phyloP scores from a whole-genome alignment of 2,888 invertebrate species.

The Acrocyrtus sp. region DNA sequence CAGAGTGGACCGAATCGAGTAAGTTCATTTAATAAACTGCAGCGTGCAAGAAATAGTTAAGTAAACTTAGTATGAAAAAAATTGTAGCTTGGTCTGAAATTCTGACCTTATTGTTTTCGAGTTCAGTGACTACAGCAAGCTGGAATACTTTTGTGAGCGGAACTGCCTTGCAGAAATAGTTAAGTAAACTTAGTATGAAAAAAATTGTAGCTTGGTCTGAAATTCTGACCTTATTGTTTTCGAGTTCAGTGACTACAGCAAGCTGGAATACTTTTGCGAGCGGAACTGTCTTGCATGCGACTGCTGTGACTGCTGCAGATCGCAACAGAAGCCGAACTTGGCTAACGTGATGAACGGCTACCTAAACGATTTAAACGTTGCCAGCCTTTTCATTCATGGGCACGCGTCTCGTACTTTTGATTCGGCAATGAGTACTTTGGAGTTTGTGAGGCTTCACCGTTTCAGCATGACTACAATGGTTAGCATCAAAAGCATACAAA shows the following conservation, averaged over 20 bases:
- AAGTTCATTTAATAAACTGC: no score
- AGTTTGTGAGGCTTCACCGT: slow-evolving; percentile 22
- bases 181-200: not conserved
- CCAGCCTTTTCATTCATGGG: slow-evolving; percentile 30
- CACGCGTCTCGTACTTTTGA: slow-evolving; percentile 32
- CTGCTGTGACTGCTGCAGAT: slow-evolving; percentile 3
- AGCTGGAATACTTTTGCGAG: slow-evolving; percentile 19
- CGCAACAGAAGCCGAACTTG: not conserved
- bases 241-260: slow-evolving; percentile 11
- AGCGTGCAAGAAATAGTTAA: no score
- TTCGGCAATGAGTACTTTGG: slow-evolving; percentile 25
- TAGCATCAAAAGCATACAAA: not conserved
- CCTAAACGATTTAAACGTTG: slow-evolving; percentile 13
- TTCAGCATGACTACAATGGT: not conserved
- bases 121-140: slow-evolving; percentile 17
- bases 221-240: no score
- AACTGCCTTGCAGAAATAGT: slow-evolving; percentile 1
- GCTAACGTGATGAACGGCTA: slow-evolving; percentile 27
- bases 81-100: slow-evolving; percentile 3
- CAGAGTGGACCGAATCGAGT: slow-evolving; percentile 30
- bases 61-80: not conserved
- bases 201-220: slow-evolving; percentile 1
- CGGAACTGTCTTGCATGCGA: slow-evolving; percentile 10
- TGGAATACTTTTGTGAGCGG: slow-evolving; percentile 19
- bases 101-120: no score